phyloP scores from a whole-genome alignment of 2,888 invertebrate species.

The Tiliacea aurago region DNA sequence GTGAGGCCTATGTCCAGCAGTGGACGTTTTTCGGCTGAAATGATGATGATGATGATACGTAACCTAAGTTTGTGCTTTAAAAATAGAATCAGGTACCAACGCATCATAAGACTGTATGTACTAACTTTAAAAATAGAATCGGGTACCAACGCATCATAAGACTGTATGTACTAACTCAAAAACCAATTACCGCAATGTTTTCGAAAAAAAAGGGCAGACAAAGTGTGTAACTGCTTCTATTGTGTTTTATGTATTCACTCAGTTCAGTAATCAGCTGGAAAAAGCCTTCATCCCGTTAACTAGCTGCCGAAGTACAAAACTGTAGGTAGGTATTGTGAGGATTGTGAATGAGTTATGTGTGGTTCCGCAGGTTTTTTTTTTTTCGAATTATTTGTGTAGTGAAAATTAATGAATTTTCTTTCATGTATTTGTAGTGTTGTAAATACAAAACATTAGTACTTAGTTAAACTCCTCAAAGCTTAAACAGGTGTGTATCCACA shows the following conservation, averaged over 20 bases:
- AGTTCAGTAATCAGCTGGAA: slow-evolving; percentile 58
- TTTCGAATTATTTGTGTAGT: neutral
- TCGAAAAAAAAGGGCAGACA: slow-evolving; percentile 12
- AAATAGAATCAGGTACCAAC: neutral
- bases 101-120: neutral
- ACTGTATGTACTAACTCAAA: neutral
- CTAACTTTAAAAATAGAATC: neutral
- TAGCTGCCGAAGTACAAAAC: slow-evolving; percentile 57
- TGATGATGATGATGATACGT: too few species aligned
- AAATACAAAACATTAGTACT: neutral
- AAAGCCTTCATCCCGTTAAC: slow-evolving; percentile 59
- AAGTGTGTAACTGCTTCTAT: slow-evolving; percentile 30
- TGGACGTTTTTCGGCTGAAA: too few species aligned
- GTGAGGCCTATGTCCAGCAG: too few species aligned
- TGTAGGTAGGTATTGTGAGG: slow-evolving; percentile 22
- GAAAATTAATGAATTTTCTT: too few species aligned
- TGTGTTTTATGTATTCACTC: slow-evolving; percentile 50
- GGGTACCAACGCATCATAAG: neutral
- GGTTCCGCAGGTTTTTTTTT: slow-evolving; percentile 48
- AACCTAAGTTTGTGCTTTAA: too few species aligned
- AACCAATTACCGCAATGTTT: slow-evolving; percentile 23
- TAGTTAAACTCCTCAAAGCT: too few species aligned
- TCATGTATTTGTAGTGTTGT: neutral
- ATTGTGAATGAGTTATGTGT: neutral
- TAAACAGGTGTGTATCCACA: too few species aligned